Evolutionary conservation across 1,140 invertebrate genomes (phyloP), one percentile per base, ranked within the genome.

Genomic region (Mya arenaria): DNA sequence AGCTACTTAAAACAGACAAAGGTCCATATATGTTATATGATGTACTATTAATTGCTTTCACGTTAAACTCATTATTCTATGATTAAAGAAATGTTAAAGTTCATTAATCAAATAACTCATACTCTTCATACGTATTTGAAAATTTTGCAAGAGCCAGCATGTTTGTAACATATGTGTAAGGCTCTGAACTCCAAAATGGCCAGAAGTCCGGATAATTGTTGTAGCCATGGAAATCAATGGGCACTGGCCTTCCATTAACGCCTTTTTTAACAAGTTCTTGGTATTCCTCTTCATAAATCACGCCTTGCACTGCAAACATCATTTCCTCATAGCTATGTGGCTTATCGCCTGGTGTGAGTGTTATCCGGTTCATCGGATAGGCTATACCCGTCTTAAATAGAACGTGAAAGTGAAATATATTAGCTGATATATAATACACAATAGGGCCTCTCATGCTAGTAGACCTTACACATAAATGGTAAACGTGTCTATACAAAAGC

Each of bases 181-280:
- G 82, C 23, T 85, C 79, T 1, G 87, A 88, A 32, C 71, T 85
- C 89, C 89, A 90, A 56, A 89, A 90, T 10, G 89, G 89, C 60
- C 88, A 89, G 25, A 72, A 84, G 48, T 58, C 68, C 6, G 83
- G 60, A 39, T 88, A 78, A 28, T 73, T 82, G 69, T 90, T 90
- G 82, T 83, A 90, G 58, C 87, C 87, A 66, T 86, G 75, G 82
- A 90, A 90, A 66, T 85, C 82, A 17, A 83, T 77, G 4, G 87
- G 86, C 4, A 86, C 39, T 1, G 41, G 1, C 4, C 44, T 36
- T 15, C 58, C 58, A 28, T 39, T 39, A 19, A 34, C 62, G n/a
- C 41, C 37, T 23, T 77, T n/a, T 32, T 77, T 77, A 1, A 77
- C 10, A 8, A 77, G 13, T n/a, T 65, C 15, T 23, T 77, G 74